Base-by-base conservation (phyloP, 1,140 invertebrate species). In the Saccostrea glomerata region DNA sequence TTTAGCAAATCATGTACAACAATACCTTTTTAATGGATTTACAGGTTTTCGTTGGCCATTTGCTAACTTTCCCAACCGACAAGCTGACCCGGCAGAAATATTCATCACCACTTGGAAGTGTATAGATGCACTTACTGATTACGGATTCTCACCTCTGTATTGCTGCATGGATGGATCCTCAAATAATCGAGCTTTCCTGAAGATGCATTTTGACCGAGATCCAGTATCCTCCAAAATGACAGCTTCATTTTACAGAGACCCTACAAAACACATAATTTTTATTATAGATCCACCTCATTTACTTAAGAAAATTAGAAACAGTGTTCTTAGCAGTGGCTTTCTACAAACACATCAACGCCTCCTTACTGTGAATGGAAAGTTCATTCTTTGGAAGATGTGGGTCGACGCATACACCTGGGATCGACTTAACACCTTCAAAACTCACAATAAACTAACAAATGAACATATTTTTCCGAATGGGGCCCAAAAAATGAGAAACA, bases 1-100 rank as follows among this genome's bases (percentile, higher is more conserved):
- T 23, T 25, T 87, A 9, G 83, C 82, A 36, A 86, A 90, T 58
- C 84, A 90, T 89, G 90, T 89, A 1, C 15, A 91, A 17, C 87
- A 90, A 56, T 87, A 90, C 63, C 30, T 90, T 25, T 88, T 88
- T 58, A 55, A 23, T 77, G 87, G 87, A 2, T 56, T 88, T 6
- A 84, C 82, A 36, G 87, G 87, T 9, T 88, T 85, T 30, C 23
- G 87, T 30, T 88, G 82, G 87, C 87, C 87, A 23, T 88, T 88
- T 88, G 87, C 87, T 17, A 70, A 88, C 66, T 88, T 66, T 40
- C 82, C 87, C 23, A 84, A 84, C 54, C 13, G 25, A 25, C 87
- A 85, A 56, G 85, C 85, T 47, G 12, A 36, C 20, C 82, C 83
- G 6, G 83, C 87, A 58, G 87, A 88, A 13, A 70, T 88, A 82